These are phyloP conservation scores for Phasianus colchicus DNA, from an alignment of 2,113 vertebrate genomes.

Conservation along the genomic window DNA sequence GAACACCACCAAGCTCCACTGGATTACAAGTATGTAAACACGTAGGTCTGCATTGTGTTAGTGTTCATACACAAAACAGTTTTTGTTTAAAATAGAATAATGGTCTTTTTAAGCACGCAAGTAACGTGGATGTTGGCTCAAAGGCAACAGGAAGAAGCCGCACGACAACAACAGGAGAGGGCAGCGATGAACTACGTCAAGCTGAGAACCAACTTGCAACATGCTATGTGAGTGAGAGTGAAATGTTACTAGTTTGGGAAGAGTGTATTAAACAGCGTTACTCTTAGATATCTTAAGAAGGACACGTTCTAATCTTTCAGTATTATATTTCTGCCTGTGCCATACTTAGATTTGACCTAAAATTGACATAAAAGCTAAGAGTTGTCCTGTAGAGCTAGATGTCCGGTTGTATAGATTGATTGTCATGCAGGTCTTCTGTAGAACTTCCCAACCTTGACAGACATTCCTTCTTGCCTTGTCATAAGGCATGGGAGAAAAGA, in stretches of 20 bases:
- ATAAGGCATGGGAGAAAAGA: background rate
- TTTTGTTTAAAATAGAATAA: slow-evolving; percentile 82
- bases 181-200: slow-evolving; percentile 97
- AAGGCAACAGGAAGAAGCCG: slow-evolving; percentile 93
- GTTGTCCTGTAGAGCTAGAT: background rate
- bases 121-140: slow-evolving; percentile 99
- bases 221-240: slow-evolving; percentile 91
- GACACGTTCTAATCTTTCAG: background rate
- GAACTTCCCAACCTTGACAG: background rate
- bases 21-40: slow-evolving; percentile 94
- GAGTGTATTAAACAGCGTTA: background rate
- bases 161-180: slow-evolving; percentile 95
- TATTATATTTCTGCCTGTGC: background rate
- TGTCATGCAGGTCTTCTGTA: background rate
- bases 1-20: slow-evolving; percentile 94
- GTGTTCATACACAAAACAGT: slow-evolving; percentile 70
- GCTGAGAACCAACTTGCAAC: slow-evolving; percentile 98
- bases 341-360: background rate
- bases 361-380: background rate
- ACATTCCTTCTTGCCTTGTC: background rate
- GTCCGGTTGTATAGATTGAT: background rate
- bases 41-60: slow-evolving; percentile 66
- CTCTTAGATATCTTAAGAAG: background rate
- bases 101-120: slow-evolving; percentile 91
- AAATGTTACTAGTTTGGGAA: background rate